Evolutionary conservation across 2,888 invertebrate genomes (phyloP), one percentile per base, ranked within the genome.

Genomic region (Heliconius cydno): DNA sequence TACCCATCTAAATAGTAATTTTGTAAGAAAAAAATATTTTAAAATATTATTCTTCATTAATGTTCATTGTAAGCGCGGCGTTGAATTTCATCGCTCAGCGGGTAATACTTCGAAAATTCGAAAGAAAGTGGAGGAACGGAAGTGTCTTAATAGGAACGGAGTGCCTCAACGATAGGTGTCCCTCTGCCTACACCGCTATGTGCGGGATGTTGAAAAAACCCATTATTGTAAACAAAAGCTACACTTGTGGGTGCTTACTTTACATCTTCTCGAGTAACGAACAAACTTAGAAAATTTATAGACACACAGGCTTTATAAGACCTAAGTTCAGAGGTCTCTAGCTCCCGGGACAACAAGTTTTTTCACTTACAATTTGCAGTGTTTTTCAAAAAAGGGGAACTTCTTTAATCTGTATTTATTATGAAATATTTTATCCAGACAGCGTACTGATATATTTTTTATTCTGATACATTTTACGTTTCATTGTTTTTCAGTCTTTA

Each of bases 261-360:
- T n/a, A 57, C 25, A 28, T 46, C 3, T 73, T n/a, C n/a, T 34
- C 15, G n/a, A 60, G 60, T 73, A 60, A 60, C 30, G 2, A 34
- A 73, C 52, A 73, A 72, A 72, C 57, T 72, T 46, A 22, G 52
- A 72, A 52, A 72, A 72, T 72, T 52, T 72, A 72, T 52, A 72
- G 22, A 46, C 72, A 72, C 30, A 57, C 30, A 72, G 22, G 72
- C 30, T 57, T 72, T n/a, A 57, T 57, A 57, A 73, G 22, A 73
- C 57, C 57, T 72, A 73, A 73, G 34, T 73, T 60, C 34, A 60
- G 30, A 30, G 34, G 60, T 73, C 34, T 60, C 34, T 25, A 34
- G 60, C 28, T 34, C 73, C 60, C 13, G 13, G 19, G 34, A 28
- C 34, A 60, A n/a, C 34, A 72, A 52, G 19, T 71, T 73, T 73